Base-by-base conservation (phyloP, 2,797 vertebrate species). In the Urocyon cinereoargenteus region DNA sequence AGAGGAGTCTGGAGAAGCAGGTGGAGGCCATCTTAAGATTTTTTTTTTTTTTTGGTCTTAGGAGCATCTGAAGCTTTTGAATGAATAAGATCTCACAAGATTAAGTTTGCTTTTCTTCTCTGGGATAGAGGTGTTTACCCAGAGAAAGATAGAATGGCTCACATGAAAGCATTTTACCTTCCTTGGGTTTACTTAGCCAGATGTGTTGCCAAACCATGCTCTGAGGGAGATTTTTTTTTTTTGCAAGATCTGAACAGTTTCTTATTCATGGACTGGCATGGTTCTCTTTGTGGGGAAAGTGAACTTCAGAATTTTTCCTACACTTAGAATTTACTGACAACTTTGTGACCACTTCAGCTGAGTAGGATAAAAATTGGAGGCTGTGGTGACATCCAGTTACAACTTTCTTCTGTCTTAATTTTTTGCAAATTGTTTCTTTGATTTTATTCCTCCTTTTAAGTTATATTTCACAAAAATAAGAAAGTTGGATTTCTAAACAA, bases 351-450 rank as follows among this genome's bases (percentile, higher is more conserved):
- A 3, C 59, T 93, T 90, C 9, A 26, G 57, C 26, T 28, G 70
- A 64, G 36, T 78, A 40, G 64, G 49, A 73, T 81, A 92, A 89
- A 88, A 93, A 64, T 92, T 62, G n/a, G 75, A 81, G 75, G 36
- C 73, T 81, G 4, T 73, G 28, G 5, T 90, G 28, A 13, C 66
- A 68, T 86, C 66, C 22, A 75, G 0, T 89, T 11, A 22, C 70
- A 92, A 81, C 21, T 92, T 95, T 40, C 15, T 62, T 89, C 51
- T 34, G 0, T 90, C 21, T 86, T 95, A 59, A 75, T 82, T 96
- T 91, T 34, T 51, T 16, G 11, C n/a, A 75, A 10, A 31, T 53
- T 73, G 15, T 94, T 86, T 75, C 51, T 6, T 75, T 90, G 49
- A 66, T 92, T 75, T 62, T 79, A 59, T 92, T 86, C 34, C 5